A percentile compares a stretch with the other conserved stretches of the same genome.
phyloP scores from a whole-genome alignment of 1,140 invertebrate species.

The Ostrea edulis region DNA sequence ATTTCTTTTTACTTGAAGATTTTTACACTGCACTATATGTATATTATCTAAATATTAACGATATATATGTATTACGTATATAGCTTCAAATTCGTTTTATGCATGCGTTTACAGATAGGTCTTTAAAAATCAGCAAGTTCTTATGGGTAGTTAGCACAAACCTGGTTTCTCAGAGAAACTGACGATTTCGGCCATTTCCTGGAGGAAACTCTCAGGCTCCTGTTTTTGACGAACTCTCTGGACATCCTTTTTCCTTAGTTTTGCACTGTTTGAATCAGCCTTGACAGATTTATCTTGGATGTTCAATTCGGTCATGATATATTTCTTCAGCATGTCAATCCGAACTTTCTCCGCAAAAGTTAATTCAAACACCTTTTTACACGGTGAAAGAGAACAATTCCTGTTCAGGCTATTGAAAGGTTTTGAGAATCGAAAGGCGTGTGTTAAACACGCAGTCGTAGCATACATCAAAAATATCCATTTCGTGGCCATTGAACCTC shows the following conservation, averaged over 20 bases:
- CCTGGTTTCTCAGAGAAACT: slow-evolving; percentile 32
- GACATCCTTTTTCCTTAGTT: background rate
- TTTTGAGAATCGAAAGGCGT: background rate
- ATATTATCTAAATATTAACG: too few relatives aligned
- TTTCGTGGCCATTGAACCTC: background rate
- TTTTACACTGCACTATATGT: too few relatives aligned
- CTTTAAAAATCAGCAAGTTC: too few relatives aligned
- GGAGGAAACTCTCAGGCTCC: background rate
- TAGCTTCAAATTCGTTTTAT: too few relatives aligned
- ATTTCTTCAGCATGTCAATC: slow-evolving; percentile 18
- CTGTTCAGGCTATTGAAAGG: background rate
- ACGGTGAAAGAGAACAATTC: background rate
- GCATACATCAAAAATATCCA: background rate
- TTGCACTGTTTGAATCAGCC: background rate
- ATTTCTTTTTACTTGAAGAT: too few relatives aligned
- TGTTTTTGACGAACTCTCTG: background rate
- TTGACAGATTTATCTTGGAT: background rate
- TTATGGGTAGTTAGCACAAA: background rate
- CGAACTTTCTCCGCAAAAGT: slow-evolving; percentile 28
- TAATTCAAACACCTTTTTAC: background rate
- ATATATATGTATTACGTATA: too few relatives aligned
- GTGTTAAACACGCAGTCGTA: background rate
- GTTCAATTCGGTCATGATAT: slow-evolving; percentile 19
- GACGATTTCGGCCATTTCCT: slow-evolving; percentile 25
- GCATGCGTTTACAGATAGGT: too few relatives aligned